A percentile compares a stretch with the other conserved stretches of the same genome.
phyloP scores from a whole-genome alignment of 2,888 invertebrate genomes.

The Aethes cnicana region DNA sequence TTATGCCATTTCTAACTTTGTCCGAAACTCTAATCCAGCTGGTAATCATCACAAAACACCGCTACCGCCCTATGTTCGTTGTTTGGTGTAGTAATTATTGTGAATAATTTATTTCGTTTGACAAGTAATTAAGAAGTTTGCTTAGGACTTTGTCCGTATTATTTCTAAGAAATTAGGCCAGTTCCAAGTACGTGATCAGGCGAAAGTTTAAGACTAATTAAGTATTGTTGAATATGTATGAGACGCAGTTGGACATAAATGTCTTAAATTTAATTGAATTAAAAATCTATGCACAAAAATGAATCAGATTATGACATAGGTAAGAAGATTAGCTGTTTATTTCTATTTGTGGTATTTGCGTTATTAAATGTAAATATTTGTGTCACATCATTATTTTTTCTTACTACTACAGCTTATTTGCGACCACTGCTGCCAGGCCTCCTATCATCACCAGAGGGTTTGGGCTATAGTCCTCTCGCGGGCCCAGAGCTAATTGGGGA shows the following conservation, averaged over 20 bases:
- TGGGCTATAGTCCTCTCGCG: too few relatives aligned
- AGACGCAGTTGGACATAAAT: constrained; percentile 35
- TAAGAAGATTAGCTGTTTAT: too few relatives aligned
- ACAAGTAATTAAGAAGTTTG: constrained; percentile 67
- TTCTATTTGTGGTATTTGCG: too few relatives aligned
- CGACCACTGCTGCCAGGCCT: too few relatives aligned
- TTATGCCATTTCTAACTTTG: background rate
- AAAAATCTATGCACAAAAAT: constrained; percentile 8
- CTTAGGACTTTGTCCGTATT: constrained; percentile 56
- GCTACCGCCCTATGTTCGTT: constrained; percentile 45
- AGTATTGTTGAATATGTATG: constrained; percentile 58
- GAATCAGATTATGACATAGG: too few relatives aligned
- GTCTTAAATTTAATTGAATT: constrained; percentile 16
- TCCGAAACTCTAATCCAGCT: background rate
- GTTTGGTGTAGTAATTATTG: constrained; percentile 63
- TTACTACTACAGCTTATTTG: too few relatives aligned
- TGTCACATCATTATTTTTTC: too few relatives aligned
- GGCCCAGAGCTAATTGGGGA: too few relatives aligned
- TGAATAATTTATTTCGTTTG: constrained; percentile 69
- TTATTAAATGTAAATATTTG: too few relatives aligned
- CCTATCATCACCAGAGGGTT: too few relatives aligned
- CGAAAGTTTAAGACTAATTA: constrained; percentile 59
- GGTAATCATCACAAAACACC: constrained; percentile 33
- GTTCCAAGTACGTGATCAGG: constrained; percentile 56
- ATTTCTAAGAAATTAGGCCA: constrained; percentile 57